Conservation (phyloP, 1,140 invertebrate genomes). For the Uloborus diversus region DNA sequence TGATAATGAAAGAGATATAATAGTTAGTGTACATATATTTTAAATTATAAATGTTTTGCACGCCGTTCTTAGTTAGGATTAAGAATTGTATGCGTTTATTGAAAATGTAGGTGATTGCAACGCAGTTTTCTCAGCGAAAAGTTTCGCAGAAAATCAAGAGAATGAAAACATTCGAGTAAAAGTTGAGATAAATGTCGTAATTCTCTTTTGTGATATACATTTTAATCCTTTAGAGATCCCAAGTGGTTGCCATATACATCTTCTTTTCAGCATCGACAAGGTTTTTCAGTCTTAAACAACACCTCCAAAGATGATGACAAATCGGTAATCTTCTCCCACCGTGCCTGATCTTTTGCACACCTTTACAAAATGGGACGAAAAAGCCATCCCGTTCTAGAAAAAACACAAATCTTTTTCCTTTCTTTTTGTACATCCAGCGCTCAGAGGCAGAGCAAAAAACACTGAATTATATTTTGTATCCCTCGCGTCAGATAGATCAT, state of each 20-base stretch:
- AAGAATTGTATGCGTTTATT: too few species aligned
- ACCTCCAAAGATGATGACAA: slow-evolving; percentile 28
- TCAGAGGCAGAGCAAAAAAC: background rate
- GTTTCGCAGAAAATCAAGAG: too few species aligned
- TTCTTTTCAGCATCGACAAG: background rate
- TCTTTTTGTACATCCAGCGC: background rate
- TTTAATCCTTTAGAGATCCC: slow-evolving; percentile 2
- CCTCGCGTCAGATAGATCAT: slow-evolving; percentile 27
- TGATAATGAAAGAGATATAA: too few species aligned
- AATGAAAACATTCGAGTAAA: too few species aligned
- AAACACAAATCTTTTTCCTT: background rate
- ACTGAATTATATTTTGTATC: slow-evolving; percentile 1
- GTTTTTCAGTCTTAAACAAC: slow-evolving; percentile 25
- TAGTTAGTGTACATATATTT: too few species aligned
- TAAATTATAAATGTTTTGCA: too few species aligned
- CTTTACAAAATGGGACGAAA: slow-evolving; percentile 21
- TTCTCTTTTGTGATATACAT: too few species aligned
- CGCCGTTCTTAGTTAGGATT: too few species aligned
- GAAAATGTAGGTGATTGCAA: too few species aligned
- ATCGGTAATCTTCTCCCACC: background rate
- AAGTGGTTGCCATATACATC: background rate
- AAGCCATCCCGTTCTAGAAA: background rate
- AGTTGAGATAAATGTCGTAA: too few species aligned
- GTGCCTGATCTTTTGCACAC: background rate
- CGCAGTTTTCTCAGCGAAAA: too few species aligned